phyloP scores from a whole-genome alignment of 2,113 vertebrate genomes.

The Petaurus breviceps region DNA sequence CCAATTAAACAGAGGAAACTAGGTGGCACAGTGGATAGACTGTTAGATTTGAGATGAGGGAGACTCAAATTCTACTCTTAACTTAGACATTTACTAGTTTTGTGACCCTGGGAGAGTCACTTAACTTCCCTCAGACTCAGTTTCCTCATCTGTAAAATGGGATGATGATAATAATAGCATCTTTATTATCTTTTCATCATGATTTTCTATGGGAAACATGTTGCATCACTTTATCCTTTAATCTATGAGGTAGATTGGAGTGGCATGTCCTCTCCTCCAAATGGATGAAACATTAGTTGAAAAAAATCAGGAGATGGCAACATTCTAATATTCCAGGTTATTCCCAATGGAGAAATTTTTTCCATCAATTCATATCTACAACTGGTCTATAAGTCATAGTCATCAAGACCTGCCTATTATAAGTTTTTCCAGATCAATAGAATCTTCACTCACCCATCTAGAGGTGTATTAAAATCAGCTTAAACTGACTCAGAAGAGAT shows the following conservation, averaged over 20 bases:
- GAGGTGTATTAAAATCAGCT: neutral
- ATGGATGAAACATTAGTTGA: neutral
- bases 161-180: too few relatives aligned
- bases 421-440: neutral
- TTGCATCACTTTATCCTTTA: neutral
- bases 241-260: neutral
- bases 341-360: neutral
- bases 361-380: neutral
- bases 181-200: neutral
- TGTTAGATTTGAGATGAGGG: neutral
- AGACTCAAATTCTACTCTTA: neutral
- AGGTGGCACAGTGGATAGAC: neutral
- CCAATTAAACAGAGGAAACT: neutral
- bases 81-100: neutral
- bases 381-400: neutral
- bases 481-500: neutral
- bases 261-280: neutral
- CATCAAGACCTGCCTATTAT: neutral
- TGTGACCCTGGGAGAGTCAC: neutral
- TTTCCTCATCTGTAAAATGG: neutral
- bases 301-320: neutral
- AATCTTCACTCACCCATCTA: neutral
- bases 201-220: neutral
- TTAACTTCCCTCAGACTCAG: neutral
- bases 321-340: neutral